Base-by-base conservation (phyloP, 2,113 vertebrate genomes). In the Scomber japonicus region DNA sequence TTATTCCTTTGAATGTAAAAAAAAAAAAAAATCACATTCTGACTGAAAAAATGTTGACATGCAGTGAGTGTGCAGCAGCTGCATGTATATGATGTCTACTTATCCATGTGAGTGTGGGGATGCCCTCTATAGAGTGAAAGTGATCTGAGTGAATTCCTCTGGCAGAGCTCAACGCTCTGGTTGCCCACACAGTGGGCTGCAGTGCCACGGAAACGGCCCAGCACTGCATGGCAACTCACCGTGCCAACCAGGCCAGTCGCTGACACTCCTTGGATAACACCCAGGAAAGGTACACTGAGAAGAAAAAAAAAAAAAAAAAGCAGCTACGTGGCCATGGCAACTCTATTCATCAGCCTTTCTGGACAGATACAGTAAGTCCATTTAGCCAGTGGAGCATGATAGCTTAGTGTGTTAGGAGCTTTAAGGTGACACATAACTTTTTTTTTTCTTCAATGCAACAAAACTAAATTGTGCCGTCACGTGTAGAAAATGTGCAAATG, bases 231-330 rank as follows among this genome's bases (percentile, higher is more conserved):
- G 75, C 78, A 72, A 19, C 73, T 79, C 61, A 11, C 40, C 11
- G 55, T 90, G 92, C 92, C 93, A 92, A 91, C 76, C 85, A 82
- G 91, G 86, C 86, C 91, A 83, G 84, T 64, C 69, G 50, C 84
- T 82, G 80, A 88, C 86, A 79, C 81, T 72, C 80, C 72, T 83
- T 91, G 92, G 91, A 92, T 46, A 75, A 65, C 61, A 2, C 84
- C 85, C 89, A 88, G 86, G 63, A 83, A 91, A 91, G 89, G 88
- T 92, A 69, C 74, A 70, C 73, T 27, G 86, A 80, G 80, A 11
- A 15, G 11, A 71, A 45, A 35, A 50, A 55, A 54, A n/a, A 24
- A 49, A 45, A 66, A 67, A 46, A 46, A 55, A 56, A 45, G 59
- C 62, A 44, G 75, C 82, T 60, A 55, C 14, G 83, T 85, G 79